Evolutionary conservation across 2,797 vertebrate genomes (phyloP).

Genomic region (Enteromius fasciolatus): DNA sequence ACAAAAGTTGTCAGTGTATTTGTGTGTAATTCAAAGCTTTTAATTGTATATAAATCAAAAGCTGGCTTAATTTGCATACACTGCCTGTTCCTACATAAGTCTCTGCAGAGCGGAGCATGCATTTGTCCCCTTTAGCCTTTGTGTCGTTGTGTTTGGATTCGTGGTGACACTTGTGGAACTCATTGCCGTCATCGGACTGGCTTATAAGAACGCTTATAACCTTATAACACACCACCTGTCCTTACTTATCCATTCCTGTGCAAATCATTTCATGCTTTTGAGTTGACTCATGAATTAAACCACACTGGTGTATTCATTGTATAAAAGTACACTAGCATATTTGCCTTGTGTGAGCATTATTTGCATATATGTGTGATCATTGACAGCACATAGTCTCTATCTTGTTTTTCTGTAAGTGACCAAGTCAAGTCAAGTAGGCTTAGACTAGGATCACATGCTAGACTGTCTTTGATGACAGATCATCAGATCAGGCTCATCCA

Average conservation of each 20-base stretch:
- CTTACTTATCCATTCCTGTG: not conserved
- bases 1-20: slow-evolving; percentile 19
- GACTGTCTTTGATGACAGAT: slow-evolving; percentile 47
- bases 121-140: slow-evolving; percentile 25
- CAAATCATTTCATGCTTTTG: not conserved
- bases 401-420: slow-evolving; percentile 12
- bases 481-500: slow-evolving; percentile 34
- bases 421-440: no score
- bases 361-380: not conserved
- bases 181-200: not conserved
- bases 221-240: slow-evolving; percentile 3
- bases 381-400: not conserved
- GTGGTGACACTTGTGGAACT: slow-evolving; percentile 36
- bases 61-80: slow-evolving; percentile 19
- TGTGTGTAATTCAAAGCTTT: slow-evolving; percentile 39
- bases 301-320: not conserved
- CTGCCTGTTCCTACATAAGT: slow-evolving; percentile 12
- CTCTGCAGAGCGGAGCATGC: not conserved
- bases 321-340: not conserved
- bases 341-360: slow-evolving; percentile 11
- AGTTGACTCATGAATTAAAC: not conserved
- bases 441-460: not conserved
- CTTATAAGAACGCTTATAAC: not conserved
- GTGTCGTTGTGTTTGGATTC: slow-evolving; percentile 28
- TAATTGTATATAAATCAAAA: slow-evolving; percentile 34